A percentile compares a stretch with the other conserved stretches of the same genome.
phyloP scores from a whole-genome alignment of 2,888 invertebrate genomes.

The Leucophenga maculata region DNA sequence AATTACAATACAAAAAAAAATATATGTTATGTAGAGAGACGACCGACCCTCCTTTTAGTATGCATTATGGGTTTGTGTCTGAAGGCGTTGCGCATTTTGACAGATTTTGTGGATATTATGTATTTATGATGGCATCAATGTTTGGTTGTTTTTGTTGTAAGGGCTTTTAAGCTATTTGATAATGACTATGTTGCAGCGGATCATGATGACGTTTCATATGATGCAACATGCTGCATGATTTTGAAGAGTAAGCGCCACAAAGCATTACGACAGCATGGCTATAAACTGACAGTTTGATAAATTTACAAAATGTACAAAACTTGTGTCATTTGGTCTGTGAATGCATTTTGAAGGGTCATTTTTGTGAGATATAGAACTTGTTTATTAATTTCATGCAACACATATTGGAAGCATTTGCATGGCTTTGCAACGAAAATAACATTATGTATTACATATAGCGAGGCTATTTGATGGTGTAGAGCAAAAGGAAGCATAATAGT shows the following conservation, averaged over 20 bases:
- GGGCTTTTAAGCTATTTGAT: not conserved
- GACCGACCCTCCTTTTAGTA: no score
- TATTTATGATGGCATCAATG: constrained; percentile 25
- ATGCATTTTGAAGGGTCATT: constrained; percentile 23
- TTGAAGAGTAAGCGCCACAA: constrained; percentile 1
- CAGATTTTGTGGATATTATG: constrained; percentile 32
- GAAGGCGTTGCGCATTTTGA: constrained; percentile 22
- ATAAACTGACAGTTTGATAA: constrained; percentile 64
- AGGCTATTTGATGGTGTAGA: no score
- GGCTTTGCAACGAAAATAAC: constrained; percentile 1
- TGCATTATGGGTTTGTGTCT: no score
- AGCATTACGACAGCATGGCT: constrained; percentile 33
- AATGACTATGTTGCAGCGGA: not conserved
- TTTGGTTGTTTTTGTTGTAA: not conserved
- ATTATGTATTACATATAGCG: no score
- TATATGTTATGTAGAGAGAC: no score
- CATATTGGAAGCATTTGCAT: no score
- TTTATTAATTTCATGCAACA: no score
- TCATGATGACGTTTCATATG: constrained; percentile 15
- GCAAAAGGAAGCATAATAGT: no score
- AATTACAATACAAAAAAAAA: not conserved
- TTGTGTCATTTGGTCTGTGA: constrained; percentile 28
- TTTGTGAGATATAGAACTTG: not conserved
- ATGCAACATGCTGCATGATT: not conserved
- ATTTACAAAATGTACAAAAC: constrained; percentile 53